These are phyloP conservation scores for Peromyscus nudipes DNA, from an alignment of 2,797 vertebrate genomes.

Conservation along the genomic window DNA sequence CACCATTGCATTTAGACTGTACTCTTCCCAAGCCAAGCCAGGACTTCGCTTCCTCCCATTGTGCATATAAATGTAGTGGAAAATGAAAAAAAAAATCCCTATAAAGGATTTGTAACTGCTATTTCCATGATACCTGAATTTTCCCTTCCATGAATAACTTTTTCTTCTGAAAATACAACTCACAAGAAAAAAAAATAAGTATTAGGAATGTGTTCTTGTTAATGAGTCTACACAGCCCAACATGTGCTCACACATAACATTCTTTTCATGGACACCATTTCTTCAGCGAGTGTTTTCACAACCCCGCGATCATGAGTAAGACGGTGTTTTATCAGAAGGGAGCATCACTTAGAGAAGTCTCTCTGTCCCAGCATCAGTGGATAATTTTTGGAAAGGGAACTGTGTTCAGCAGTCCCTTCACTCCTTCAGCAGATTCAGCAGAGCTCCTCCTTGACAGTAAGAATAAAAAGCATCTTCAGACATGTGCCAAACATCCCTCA, in stretches of 20 bases:
- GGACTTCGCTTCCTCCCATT: not conserved
- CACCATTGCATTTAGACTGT: not conserved
- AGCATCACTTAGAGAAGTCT: not conserved
- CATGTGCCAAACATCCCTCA: not conserved
- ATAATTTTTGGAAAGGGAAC: not conserved
- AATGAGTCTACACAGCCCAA: not conserved
- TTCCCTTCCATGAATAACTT: not conserved
- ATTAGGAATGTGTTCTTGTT: not conserved
- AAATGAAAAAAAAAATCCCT: not conserved
- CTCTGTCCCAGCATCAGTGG: not conserved
- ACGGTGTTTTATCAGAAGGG: not conserved
- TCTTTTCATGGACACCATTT: not conserved
- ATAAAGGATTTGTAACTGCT: constrained; percentile 3
- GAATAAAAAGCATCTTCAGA: not conserved
- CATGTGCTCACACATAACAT: not conserved
- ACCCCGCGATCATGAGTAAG: not conserved
- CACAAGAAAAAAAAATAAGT: constrained; percentile 19
- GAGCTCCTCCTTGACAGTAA: not conserved
- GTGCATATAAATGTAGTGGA: not conserved
- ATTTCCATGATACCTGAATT: constrained; percentile 3
- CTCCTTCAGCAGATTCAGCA: not conserved
- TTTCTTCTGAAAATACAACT: not conserved
- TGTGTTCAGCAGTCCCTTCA: not conserved
- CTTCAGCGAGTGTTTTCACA: not conserved
- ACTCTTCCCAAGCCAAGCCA: not conserved